A percentile compares a stretch with the other conserved stretches of the same genome.
Conservation (phyloP, 2,888 invertebrate genomes). For the Hydroisotoma schaefferi region DNA sequence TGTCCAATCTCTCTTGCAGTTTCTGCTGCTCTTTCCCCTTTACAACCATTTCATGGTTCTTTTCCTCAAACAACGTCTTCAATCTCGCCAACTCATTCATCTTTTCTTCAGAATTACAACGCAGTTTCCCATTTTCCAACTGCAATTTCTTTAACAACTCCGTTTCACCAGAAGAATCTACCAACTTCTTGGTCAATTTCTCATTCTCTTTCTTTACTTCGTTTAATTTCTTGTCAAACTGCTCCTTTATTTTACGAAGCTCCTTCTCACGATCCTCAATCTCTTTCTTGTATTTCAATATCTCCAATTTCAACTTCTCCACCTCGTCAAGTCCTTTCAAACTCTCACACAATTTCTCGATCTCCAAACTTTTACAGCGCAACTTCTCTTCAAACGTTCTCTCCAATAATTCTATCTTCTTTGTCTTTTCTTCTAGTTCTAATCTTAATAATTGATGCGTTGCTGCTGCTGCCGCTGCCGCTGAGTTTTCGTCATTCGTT, state of each 20-base stretch:
- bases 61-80: constrained; percentile 48
- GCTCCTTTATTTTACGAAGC: constrained; percentile 63
- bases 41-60: constrained; percentile 70
- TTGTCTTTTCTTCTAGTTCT: constrained; percentile 31
- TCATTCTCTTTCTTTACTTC: constrained; percentile 61
- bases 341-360: constrained; percentile 64
- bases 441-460: not conserved
- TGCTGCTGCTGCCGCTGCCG: no score
- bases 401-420: constrained; percentile 53
- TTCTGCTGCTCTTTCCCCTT: constrained; percentile 71
- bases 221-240: constrained; percentile 55
- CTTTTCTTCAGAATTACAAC: constrained; percentile 64
- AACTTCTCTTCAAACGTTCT: constrained; percentile 49
- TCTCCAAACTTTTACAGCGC: constrained; percentile 37
- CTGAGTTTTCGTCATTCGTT: no score
- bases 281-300: constrained; percentile 59
- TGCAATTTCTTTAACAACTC: constrained; percentile 21
- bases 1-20: constrained; percentile 71
- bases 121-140: constrained; percentile 47
- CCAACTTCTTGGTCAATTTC: no score
- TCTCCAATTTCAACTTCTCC: constrained; percentile 54
- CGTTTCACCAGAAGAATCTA: constrained; percentile 66
- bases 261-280: constrained; percentile 75
- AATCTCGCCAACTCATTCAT: constrained; percentile 66
- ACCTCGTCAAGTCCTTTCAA: constrained; percentile 80